phyloP scores from a whole-genome alignment of 2,113 vertebrate genomes.

The Cyprinodon variegatus region DNA sequence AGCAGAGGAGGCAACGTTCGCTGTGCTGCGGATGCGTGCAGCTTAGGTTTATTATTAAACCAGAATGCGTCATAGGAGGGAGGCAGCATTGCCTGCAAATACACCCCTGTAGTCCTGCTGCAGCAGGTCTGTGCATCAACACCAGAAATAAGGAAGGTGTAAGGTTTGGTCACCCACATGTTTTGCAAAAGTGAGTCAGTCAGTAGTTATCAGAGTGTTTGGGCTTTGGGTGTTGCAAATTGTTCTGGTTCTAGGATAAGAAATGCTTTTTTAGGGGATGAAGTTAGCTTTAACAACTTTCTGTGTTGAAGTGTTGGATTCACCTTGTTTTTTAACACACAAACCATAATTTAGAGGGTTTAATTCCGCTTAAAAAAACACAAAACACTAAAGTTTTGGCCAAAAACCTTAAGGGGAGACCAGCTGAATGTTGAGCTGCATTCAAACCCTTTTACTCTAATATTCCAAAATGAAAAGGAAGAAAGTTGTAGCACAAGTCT shows the following conservation, averaged over 20 bases:
- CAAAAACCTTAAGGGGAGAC: no score
- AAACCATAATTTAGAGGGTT: neutral
- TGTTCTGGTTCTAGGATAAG: neutral
- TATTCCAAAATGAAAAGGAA: no score
- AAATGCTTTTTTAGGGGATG: neutral
- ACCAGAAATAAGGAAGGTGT: slow-evolving; percentile 1
- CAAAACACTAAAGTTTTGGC: no score
- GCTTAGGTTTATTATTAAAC: slow-evolving; percentile 44
- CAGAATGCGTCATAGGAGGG: slow-evolving; percentile 24
- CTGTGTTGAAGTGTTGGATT: neutral
- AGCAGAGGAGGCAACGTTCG: slow-evolving; percentile 14
- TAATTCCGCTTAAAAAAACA: neutral
- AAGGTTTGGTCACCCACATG: slow-evolving; percentile 1
- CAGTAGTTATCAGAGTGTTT: neutral
- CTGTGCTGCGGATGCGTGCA: slow-evolving; percentile 55
- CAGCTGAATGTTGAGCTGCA: no score
- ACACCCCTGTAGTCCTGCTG: neutral
- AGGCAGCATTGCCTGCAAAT: slow-evolving; percentile 1
- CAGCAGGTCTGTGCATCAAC: neutral
- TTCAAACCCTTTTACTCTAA: no score
- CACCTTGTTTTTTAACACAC: neutral
- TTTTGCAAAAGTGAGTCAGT: neutral
- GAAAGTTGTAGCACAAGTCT: no score
- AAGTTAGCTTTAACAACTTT: neutral
- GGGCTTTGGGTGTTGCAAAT: neutral